Percentiles rank a stretch among this genome's conserved stretches.
phyloP scores from a whole-genome alignment of 2,113 vertebrate genomes.

The Muntiacus muntjak region DNA sequence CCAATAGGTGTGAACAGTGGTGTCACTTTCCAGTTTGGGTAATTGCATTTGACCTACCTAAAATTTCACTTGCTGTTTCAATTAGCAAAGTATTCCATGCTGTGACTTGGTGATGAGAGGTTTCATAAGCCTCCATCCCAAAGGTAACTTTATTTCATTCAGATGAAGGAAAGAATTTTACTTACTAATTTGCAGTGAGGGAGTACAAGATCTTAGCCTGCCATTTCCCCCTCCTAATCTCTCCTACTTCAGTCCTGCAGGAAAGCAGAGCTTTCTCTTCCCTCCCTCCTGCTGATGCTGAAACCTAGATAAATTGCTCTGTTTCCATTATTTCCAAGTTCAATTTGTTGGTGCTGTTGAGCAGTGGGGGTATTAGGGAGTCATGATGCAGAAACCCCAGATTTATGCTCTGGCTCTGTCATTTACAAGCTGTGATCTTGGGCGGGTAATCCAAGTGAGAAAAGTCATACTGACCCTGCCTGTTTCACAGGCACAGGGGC shows the following conservation, averaged over 20 bases:
- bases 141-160: conserved; percentile 1
- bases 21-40: conserved; percentile 55
- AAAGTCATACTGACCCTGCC: not conserved
- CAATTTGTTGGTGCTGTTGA: not conserved
- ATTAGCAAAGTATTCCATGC: conserved; percentile 29
- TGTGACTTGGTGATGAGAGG: not conserved
- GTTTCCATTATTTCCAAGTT: not conserved
- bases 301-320: not conserved
- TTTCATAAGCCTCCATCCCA: not conserved
- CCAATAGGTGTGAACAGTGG: not conserved
- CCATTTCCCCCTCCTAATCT: not conserved
- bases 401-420: not conserved
- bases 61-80: conserved; percentile 46
- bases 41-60: conserved; percentile 58
- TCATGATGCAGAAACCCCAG: not conserved
- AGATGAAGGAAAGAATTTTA: not conserved
- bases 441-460: not conserved
- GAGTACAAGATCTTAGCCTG: not conserved
- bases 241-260: not conserved
- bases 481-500: not conserved
- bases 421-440: not conserved
- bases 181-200: not conserved
- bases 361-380: not conserved
- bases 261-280: not conserved
- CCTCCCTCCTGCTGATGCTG: not conserved